phyloP scores from a whole-genome alignment of 2,888 invertebrate species.

The Drosophila testacea region DNA sequence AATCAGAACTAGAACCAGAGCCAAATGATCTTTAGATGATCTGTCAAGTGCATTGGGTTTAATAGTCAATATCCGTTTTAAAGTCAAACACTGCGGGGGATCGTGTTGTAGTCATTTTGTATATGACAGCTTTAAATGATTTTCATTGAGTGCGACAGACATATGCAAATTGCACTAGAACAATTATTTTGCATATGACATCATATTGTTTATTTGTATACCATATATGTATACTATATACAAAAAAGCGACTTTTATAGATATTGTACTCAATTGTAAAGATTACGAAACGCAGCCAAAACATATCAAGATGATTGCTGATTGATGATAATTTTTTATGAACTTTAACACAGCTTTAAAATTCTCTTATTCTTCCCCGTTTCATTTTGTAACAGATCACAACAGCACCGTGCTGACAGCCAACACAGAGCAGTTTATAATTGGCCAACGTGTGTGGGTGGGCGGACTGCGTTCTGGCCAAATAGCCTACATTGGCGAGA shows the following conservation, averaged over 20 bases:
- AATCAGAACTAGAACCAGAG: slow-evolving; percentile 2
- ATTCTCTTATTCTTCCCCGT: neutral
- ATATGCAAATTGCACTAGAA: slow-evolving; percentile 64
- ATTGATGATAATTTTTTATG: slow-evolving; percentile 30
- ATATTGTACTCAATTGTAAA: slow-evolving; percentile 24
- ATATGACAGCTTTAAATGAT: slow-evolving; percentile 63
- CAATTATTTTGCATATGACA: slow-evolving; percentile 65
- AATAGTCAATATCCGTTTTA: slow-evolving; percentile 66
- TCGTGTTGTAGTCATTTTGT: slow-evolving; percentile 40
- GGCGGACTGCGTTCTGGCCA: slow-evolving; percentile 96
- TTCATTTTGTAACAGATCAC: slow-evolving; percentile 86
- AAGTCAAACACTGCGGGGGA: slow-evolving; percentile 58
- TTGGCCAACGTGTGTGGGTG: slow-evolving; percentile 97
- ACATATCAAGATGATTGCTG: slow-evolving; percentile 31
- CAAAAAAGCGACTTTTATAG: slow-evolving; percentile 29
- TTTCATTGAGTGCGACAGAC: slow-evolving; percentile 59
- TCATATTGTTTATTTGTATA: slow-evolving; percentile 43
- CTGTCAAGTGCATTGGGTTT: slow-evolving; percentile 39
- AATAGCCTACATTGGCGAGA: slow-evolving; percentile 94
- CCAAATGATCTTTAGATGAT: slow-evolving; percentile 20
- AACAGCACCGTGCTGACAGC: slow-evolving; percentile 94
- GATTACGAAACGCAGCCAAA: slow-evolving; percentile 37
- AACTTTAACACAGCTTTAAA: slow-evolving; percentile 19
- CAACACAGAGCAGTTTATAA: slow-evolving; percentile 97
- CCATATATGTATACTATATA: slow-evolving; percentile 7